Conservation (phyloP, 2,113 vertebrate species). For the Platichthys flesus region DNA sequence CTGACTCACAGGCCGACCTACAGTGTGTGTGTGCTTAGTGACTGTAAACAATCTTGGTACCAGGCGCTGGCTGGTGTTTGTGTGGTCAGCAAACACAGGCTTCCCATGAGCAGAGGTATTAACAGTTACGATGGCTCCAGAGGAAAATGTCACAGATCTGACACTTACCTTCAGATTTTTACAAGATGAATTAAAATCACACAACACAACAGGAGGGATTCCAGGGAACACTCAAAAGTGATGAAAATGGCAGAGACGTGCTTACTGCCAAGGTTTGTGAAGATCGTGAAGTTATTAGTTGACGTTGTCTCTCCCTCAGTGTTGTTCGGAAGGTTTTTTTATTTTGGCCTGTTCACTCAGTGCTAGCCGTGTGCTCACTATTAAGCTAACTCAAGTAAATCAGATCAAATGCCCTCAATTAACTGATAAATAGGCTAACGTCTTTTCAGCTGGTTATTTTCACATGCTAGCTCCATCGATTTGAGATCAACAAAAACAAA, state of each 20-base stretch:
- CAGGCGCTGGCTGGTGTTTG: slow-evolving; percentile 60
- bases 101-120: slow-evolving; percentile 51
- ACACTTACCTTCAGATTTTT: neutral
- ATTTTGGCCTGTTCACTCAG: no score
- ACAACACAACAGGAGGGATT: no score
- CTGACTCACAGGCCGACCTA: slow-evolving; percentile 55
- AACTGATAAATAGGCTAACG: no score
- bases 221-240: neutral
- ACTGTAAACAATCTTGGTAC: slow-evolving; percentile 50
- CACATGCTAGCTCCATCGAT: no score
- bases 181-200: neutral
- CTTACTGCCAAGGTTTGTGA: neutral
- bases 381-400: no score
- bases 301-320: no score
- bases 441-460: no score
- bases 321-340: no score
- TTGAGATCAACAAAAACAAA: no score
- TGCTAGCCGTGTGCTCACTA: no score
- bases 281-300: neutral
- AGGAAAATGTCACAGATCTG: slow-evolving; percentile 6
- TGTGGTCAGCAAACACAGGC: slow-evolving; percentile 73
- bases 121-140: slow-evolving; percentile 10
- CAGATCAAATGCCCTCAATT: no score
- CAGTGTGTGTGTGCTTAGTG: slow-evolving; percentile 56
- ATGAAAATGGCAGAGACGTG: neutral